Conservation (phyloP, 2,888 invertebrate species). For the Amblyjoppa proteus region DNA sequence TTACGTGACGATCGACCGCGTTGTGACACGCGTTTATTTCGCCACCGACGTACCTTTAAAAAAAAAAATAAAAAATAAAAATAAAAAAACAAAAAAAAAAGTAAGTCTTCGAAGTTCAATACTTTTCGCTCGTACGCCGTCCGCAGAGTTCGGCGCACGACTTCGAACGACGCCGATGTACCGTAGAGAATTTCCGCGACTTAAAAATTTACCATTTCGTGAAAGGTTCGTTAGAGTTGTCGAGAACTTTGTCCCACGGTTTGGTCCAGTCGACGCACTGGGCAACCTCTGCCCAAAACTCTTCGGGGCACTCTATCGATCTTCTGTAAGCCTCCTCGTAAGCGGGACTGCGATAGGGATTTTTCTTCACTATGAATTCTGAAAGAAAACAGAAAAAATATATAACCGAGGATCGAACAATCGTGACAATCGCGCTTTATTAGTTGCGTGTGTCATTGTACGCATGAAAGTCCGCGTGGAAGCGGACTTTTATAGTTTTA, state of each 20-base stretch:
- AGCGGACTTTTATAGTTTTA: too few species aligned
- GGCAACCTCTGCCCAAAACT: constrained; percentile 95
- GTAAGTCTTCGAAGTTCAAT: background rate
- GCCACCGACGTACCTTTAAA: constrained; percentile 93
- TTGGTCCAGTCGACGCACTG: constrained; percentile 92
- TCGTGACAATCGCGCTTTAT: too few species aligned
- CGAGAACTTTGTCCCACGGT: constrained; percentile 94
- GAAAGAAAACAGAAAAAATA: background rate
- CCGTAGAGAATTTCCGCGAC: constrained; percentile 29
- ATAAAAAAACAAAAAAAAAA: background rate
- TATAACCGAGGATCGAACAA: too few species aligned
- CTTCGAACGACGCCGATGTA: too few species aligned
- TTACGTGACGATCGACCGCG: constrained; percentile 95
- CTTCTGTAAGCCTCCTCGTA: constrained; percentile 89
- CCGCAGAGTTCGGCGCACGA: too few species aligned
- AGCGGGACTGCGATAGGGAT: constrained; percentile 77
- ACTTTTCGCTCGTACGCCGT: background rate
- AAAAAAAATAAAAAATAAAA: constrained; percentile 60
- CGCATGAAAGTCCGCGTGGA: too few species aligned
- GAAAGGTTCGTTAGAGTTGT: constrained; percentile 93
- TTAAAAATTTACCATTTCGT: constrained; percentile 92
- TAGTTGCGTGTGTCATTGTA: too few species aligned
- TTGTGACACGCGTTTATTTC: constrained; percentile 97
- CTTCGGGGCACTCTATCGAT: constrained; percentile 92
- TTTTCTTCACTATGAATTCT: constrained; percentile 80